Base-by-base conservation (phyloP, 2,113 vertebrate species). In the Cathartes aura region DNA sequence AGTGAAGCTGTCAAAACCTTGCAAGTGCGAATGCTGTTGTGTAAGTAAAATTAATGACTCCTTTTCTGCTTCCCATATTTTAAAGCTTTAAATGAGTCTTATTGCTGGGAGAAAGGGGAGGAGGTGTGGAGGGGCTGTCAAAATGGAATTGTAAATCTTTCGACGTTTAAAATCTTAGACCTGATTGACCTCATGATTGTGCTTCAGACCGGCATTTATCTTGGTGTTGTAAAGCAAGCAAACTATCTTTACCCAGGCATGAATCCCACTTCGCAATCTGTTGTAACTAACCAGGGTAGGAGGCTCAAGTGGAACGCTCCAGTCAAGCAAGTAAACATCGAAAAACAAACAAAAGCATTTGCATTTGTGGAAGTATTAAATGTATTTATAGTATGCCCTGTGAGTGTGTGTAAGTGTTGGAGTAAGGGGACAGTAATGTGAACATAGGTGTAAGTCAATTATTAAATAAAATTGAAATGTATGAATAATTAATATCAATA, bases 41-140 rank as follows among this genome's bases (percentile, higher is more conserved):
- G 90, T 93, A 96, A 95, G 96, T 92, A 97, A 97, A 98, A 98
- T 90, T 94, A 97, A 97, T 95, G 76, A 89, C 71, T 98, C 74
- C 42, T 91, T 95, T 90, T 48, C 96, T 95, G 73, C 96, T 86
- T 94, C 62, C 84, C 82, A 85, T 97, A 89, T 94, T 97, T 97
- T 90, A 96, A 93, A 78, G 66, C 23, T 94, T 97, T 96, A 82
- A 90, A 94, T 95, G 43, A 97, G 53, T 75, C 67, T 93, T 96
- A 89, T 78, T 93, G 89, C 78, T 93, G 78, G 15, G 66, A 34
- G 24, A 70, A 91, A 82, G 53, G 53, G 32, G 66, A 72, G 43
- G 58, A 79, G 43, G 52, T 75, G 40, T 12, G 15, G 56, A 97
- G 26, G 22, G 56, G 67, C 68, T 95, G 90, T 94, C 95, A 97